Evolutionary conservation across 1,140 invertebrate species (phyloP).

Genomic region (Euschistus heros): DNA sequence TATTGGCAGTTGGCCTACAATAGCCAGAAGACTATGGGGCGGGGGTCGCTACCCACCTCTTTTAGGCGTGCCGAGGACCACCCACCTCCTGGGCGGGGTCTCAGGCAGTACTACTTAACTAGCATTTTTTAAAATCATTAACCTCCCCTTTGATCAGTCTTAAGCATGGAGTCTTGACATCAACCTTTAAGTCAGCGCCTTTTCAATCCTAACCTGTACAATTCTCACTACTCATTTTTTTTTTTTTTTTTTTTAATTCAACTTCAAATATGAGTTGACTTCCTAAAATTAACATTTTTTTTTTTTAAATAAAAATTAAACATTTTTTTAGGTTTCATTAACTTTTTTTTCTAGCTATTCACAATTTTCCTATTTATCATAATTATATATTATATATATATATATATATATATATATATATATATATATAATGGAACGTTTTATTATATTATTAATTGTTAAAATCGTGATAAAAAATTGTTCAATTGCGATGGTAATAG

Average conservation of each 20-base stretch:
- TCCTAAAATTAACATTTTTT: neutral
- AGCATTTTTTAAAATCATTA: neutral
- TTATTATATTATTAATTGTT: neutral
- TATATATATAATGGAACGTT: neutral
- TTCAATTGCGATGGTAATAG: neutral
- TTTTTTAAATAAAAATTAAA: neutral
- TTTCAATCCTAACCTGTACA: no score
- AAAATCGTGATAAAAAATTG: neutral
- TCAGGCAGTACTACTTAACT: neutral
- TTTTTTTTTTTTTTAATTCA: no score
- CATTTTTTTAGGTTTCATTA: neutral
- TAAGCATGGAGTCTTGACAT: neutral
- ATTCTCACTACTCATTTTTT: neutral
- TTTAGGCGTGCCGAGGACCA: conserved; percentile 15
- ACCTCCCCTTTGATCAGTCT: neutral
- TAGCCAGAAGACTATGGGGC: neutral
- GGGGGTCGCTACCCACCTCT: conserved; percentile 9
- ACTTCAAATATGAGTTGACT: neutral
- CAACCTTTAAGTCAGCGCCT: neutral
- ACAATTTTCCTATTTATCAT: no score
- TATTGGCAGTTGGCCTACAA: conserved; percentile 10
- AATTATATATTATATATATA: neutral
- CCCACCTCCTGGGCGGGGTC: conserved; percentile 14
- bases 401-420: conserved; percentile 1
- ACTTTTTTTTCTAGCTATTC: neutral